Conservation (phyloP, 2,113 vertebrate species). For the Ellobius talpinus region DNA sequence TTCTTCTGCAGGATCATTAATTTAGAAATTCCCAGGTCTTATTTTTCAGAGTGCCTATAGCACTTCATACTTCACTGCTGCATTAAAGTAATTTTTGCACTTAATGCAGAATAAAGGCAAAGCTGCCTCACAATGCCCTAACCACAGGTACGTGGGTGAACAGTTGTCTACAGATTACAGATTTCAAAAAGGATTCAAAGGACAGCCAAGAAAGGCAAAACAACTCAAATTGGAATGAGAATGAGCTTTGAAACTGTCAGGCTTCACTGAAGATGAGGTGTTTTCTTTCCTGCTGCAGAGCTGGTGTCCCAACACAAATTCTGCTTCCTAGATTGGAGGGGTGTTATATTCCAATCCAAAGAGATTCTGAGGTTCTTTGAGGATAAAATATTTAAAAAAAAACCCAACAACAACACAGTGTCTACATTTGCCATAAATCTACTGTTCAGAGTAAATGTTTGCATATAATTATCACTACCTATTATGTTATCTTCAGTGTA, state of each 20-base stretch:
- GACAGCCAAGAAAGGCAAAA: slow-evolving; percentile 76
- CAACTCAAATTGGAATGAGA: slow-evolving; percentile 73
- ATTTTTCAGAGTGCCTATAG: slow-evolving; percentile 69
- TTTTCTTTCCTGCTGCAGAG: slow-evolving; percentile 29
- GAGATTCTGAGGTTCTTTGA: slow-evolving; percentile 22
- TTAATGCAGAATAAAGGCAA: slow-evolving; percentile 72
- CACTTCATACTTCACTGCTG: slow-evolving; percentile 73
- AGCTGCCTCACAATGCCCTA: slow-evolving; percentile 69
- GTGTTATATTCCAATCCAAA: slow-evolving; percentile 16
- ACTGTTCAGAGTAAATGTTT: slow-evolving; percentile 42
- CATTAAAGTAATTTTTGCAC: slow-evolving; percentile 79
- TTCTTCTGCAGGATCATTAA: slow-evolving; percentile 62
- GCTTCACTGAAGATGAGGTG: slow-evolving; percentile 15
- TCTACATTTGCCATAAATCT: slow-evolving; percentile 1
- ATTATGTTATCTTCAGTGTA: not conserved
- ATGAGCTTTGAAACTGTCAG: slow-evolving; percentile 50
- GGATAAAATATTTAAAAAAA: not conserved
- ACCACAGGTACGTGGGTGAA: slow-evolving; percentile 69
- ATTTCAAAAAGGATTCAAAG: slow-evolving; percentile 75
- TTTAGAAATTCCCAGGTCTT: slow-evolving; percentile 65
- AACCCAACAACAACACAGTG: not conserved
- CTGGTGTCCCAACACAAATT: slow-evolving; percentile 24
- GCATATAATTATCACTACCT: slow-evolving; percentile 7
- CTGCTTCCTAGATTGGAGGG: slow-evolving; percentile 27
- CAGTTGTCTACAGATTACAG: slow-evolving; percentile 78